Percentiles rank a stretch among this genome's conserved stretches.
phyloP scores from a whole-genome alignment of 2,113 vertebrate genomes.

The Helogale parvula region DNA sequence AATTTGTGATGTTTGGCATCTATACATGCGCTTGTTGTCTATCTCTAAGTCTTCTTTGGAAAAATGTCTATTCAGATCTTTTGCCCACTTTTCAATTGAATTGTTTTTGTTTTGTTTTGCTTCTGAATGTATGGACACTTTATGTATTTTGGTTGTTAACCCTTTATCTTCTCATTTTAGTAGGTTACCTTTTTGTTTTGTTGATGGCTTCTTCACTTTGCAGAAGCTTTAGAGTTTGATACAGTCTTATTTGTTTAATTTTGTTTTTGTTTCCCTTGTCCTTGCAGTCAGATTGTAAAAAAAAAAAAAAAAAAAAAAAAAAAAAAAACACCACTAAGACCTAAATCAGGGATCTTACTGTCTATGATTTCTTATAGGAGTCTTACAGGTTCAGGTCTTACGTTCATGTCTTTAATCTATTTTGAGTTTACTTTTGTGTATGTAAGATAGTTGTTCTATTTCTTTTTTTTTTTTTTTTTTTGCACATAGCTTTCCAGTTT shows the following conservation, averaged over 20 bases:
- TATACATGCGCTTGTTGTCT: background rate
- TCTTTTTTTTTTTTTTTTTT: background rate
- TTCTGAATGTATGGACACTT: background rate
- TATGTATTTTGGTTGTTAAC: background rate
- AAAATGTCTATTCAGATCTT: background rate
- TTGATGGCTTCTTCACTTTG: background rate
- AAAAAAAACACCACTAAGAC: background rate
- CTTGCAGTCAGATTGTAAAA: background rate
- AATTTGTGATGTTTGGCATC: background rate
- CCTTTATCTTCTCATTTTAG: background rate
- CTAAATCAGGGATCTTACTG: background rate
- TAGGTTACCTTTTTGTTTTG: background rate
- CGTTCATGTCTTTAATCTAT: background rate
- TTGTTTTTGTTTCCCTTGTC: background rate
- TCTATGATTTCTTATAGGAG: background rate
- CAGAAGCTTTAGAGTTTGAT: background rate
- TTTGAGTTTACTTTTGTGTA: background rate
- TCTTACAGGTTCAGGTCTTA: background rate
- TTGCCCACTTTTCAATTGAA: background rate
- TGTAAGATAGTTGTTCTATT: background rate
- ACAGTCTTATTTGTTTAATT: background rate
- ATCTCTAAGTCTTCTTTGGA: background rate
- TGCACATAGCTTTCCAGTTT: background rate
- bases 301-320: no score
- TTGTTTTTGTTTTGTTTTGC: background rate